Base-by-base conservation (phyloP, 2,113 vertebrate genomes). In the Actenoides hombroni region DNA sequence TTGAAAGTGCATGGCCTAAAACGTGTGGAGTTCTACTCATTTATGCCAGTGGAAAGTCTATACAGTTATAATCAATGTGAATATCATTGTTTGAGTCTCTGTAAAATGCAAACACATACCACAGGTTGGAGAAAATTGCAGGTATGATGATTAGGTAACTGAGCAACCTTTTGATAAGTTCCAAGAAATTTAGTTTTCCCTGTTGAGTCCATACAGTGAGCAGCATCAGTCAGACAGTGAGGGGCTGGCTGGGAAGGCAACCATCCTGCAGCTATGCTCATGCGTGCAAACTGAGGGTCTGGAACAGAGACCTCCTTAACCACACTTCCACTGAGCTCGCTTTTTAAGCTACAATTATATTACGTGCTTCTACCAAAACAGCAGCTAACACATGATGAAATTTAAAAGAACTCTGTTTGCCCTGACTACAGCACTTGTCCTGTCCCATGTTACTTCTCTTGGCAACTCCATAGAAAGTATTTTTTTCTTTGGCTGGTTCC, bases 121-220 rank as follows among this genome's bases (percentile, higher is more conserved):
- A 64, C 2, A 33, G 69, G 80, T 16, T 76, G 77, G 65, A 89
- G 61, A 44, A 90, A 95, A 84, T 92, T 57, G 69, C 53, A 25
- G 88, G 77, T 24, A 4, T 13, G 90, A 83, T 65, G 61, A 95
- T 86, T 86, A 91, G 90, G 57, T 89, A 95, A 81, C 80, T 0
- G 1, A 89, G 57, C n/a, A 96, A 90, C 61, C 69, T 94, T 81
- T 81, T 73, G 70, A 46, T 69, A 95, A 89, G 63, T 90, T 81
- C 88, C 77, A 78, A 90, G 86, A 82, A 88, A 92, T 95, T 92
- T 78, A 40, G 46, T 73, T 95, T 95, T 70, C 86, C 88, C 46
- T 37, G 40, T 40, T 86, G 76, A 64, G 77, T 64, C 65, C 60
- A 35, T 10, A n/a, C 9, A 44, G 40, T 23, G 14, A 86, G 57